Conservation (phyloP, 2,797 vertebrate species). For the Anomalospiza imberbis region DNA sequence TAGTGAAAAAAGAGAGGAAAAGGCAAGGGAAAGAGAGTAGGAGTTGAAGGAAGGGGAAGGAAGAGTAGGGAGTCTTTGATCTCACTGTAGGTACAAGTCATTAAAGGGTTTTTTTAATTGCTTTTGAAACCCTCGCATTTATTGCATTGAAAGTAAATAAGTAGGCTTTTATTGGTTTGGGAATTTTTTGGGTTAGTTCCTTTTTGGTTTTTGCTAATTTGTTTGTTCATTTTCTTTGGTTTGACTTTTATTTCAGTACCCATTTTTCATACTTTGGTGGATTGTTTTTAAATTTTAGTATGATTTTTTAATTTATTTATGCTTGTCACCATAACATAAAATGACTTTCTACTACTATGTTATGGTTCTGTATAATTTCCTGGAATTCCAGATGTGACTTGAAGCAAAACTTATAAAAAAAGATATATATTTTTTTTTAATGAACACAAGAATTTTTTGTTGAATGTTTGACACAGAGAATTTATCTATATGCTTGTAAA, state of each 20-base stretch:
- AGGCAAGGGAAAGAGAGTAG: background rate
- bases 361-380: background rate
- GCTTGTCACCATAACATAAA: background rate
- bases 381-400: background rate
- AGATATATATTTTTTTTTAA: background rate
- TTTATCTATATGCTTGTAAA: background rate
- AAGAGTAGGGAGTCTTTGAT: too few species aligned
- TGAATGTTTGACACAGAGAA: background rate
- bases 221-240: background rate
- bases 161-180: accelerated
- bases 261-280: background rate
- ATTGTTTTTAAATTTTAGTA: background rate
- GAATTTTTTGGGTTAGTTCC: accelerated
- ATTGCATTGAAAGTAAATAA: background rate
- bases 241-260: background rate
- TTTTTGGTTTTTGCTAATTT: background rate
- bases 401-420: background rate
- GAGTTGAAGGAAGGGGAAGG: background rate
- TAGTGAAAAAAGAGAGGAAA: background rate
- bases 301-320: background rate
- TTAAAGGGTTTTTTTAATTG: background rate
- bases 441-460: background rate
- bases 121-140: background rate
- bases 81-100: background rate
- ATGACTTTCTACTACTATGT: background rate